A percentile compares a stretch with the other conserved stretches of the same genome.
Evolutionary conservation across 1,140 invertebrate genomes (phyloP).

Genomic region (Micrasema minimum): DNA sequence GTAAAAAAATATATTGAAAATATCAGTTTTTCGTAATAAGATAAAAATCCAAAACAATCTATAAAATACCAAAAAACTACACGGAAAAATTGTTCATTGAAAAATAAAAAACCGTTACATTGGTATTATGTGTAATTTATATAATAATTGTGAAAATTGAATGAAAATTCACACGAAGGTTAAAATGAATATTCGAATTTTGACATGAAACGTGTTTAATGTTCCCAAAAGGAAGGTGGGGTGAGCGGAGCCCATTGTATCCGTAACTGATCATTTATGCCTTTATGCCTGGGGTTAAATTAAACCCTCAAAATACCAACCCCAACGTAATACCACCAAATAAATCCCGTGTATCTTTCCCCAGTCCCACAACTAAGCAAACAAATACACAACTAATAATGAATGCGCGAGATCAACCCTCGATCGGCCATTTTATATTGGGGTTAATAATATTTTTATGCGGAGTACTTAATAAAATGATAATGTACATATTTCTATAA

Average conservation of each 20-base stretch:
- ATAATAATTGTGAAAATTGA: slow-evolving; percentile 26
- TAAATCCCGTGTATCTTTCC: slow-evolving; percentile 48
- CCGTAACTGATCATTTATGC: slow-evolving; percentile 54
- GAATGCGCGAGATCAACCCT: slow-evolving; percentile 44
- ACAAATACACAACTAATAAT: slow-evolving; percentile 53
- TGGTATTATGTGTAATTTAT: neutral
- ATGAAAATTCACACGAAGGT: slow-evolving; percentile 45
- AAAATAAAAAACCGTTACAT: neutral
- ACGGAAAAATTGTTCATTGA: neutral
- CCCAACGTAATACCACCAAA: slow-evolving; percentile 49
- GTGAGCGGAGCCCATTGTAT: slow-evolving; percentile 50
- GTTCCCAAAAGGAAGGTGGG: slow-evolving; percentile 18
- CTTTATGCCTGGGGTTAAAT: slow-evolving; percentile 54
- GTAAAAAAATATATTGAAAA: neutral
- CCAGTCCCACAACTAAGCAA: slow-evolving; percentile 47
- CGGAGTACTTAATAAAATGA: slow-evolving; percentile 30
- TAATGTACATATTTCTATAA: too few species aligned
- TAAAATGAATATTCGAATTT: slow-evolving; percentile 42
- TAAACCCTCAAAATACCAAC: slow-evolving; percentile 53
- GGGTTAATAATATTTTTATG: slow-evolving; percentile 23
- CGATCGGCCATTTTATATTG: slow-evolving; percentile 29
- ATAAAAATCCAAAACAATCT: neutral
- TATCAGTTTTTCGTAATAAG: neutral
- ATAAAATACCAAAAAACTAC: neutral
- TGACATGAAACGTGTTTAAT: slow-evolving; percentile 21